phyloP scores from a whole-genome alignment of 1,140 invertebrate species.

The Muscidifurax raptorellus region DNA sequence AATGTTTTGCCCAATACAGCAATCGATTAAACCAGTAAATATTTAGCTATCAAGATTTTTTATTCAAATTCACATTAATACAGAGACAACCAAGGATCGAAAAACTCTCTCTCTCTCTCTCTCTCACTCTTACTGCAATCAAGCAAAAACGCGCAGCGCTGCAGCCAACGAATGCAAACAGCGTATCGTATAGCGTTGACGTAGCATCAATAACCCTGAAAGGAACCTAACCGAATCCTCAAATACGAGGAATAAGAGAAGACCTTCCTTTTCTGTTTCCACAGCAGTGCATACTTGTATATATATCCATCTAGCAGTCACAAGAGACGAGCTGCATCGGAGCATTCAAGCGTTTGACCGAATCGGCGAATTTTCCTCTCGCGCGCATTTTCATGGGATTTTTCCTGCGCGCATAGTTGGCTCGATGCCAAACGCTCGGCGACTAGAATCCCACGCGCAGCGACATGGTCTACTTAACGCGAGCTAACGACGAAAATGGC shows the following conservation, averaged over 20 bases:
- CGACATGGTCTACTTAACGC: slow-evolving; percentile 59
- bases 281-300: background rate
- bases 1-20: no score
- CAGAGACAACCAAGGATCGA: no score
- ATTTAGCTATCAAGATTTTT: no score
- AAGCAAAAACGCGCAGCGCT: no score
- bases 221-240: background rate
- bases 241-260: background rate
- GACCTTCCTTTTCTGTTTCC: background rate
- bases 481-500: background rate
- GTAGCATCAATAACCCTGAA: background rate
- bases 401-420: slow-evolving; percentile 39
- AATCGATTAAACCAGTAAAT: no score
- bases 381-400: slow-evolving; percentile 28
- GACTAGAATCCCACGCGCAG: slow-evolving; percentile 52
- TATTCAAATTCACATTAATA: no score
- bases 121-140: no score
- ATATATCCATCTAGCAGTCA: background rate
- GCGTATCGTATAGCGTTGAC: no score
- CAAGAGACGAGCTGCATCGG: slow-evolving; percentile 52
- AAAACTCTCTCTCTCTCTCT: no score
- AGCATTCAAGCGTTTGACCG: slow-evolving; percentile 64
- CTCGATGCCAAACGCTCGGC: slow-evolving; percentile 52
- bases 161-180: no score
- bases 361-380: slow-evolving; percentile 52